phyloP scores from a whole-genome alignment of 2,888 invertebrate species.

The Dasysyrphus tricinctus region DNA sequence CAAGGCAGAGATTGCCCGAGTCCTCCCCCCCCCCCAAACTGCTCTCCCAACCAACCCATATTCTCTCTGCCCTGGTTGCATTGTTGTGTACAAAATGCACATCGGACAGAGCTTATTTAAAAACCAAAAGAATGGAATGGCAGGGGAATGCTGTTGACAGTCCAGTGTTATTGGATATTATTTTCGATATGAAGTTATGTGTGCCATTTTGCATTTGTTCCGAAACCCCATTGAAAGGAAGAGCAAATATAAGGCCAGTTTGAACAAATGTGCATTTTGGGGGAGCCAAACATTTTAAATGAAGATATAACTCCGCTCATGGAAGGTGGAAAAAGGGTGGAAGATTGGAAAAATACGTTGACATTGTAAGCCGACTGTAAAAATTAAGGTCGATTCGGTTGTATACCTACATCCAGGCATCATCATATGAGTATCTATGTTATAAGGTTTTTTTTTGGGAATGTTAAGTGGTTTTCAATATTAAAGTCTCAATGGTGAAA shows the following conservation, averaged over 20 bases:
- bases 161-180: constrained; percentile 61
- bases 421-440: background rate
- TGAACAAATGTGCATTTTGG: constrained; percentile 30
- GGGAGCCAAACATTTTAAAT: constrained; percentile 31
- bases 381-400: constrained; percentile 21
- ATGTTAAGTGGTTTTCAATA: constrained; percentile 31
- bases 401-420: background rate
- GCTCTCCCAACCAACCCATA: background rate
- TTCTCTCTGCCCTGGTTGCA: background rate
- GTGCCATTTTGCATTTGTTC: constrained; percentile 53
- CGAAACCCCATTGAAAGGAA: background rate
- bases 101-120: constrained; percentile 35
- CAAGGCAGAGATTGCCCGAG: background rate
- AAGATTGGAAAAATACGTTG: constrained; percentile 5
- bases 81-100: background rate
- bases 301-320: constrained; percentile 13
- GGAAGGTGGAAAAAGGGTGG: too few species aligned
- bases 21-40: too few species aligned
- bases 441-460: background rate
- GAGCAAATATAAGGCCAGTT: constrained; percentile 28
- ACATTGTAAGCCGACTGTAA: constrained; percentile 14
- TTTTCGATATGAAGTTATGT: constrained; percentile 68
- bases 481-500: constrained; percentile 9
- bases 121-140: constrained; percentile 30
- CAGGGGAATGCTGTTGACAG: constrained; percentile 45